Evolutionary conservation across 1,140 invertebrate species (phyloP).

Genomic region (Arctopsyche grandis): DNA sequence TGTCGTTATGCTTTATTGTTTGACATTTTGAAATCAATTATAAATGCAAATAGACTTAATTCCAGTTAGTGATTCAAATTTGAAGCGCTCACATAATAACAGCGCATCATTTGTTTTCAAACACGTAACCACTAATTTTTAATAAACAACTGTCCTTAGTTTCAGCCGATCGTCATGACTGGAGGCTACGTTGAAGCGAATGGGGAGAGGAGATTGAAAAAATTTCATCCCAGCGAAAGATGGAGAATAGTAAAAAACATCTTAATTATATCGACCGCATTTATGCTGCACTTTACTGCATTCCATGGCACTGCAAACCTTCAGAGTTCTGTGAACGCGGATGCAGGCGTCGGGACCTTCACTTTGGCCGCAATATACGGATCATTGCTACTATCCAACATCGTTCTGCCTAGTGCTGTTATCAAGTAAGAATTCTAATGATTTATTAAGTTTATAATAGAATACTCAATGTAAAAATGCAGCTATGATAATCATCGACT

Average conservation of each 20-base stretch:
- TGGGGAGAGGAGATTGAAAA: neutral
- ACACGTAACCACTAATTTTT: too few relatives aligned
- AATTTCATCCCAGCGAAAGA: slow-evolving; percentile 64
- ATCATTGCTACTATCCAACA: slow-evolving; percentile 82
- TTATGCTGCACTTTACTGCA: slow-evolving; percentile 85
- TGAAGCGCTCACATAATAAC: too few relatives aligned
- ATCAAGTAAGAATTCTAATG: slow-evolving; percentile 70
- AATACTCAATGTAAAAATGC: neutral
- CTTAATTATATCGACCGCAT: slow-evolving; percentile 77
- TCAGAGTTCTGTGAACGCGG: slow-evolving; percentile 78
- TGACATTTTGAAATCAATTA: too few relatives aligned
- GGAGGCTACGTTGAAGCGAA: neutral
- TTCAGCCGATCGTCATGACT: too few relatives aligned
- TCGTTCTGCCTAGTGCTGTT: slow-evolving; percentile 80
- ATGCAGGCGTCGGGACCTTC: slow-evolving; percentile 74
- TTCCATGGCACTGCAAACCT: slow-evolving; percentile 85
- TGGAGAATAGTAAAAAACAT: slow-evolving; percentile 79
- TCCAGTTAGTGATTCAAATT: too few relatives aligned
- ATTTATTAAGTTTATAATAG: neutral
- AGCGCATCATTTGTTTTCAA: too few relatives aligned
- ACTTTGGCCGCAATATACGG: slow-evolving; percentile 81
- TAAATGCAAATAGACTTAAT: too few relatives aligned
- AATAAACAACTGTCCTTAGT: too few relatives aligned
- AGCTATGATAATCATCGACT: neutral
- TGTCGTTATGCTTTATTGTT: too few relatives aligned